Percentiles rank a stretch among this genome's conserved stretches.
Conservation (phyloP, 2,797 vertebrate genomes). For the Chloroceryle inda region DNA sequence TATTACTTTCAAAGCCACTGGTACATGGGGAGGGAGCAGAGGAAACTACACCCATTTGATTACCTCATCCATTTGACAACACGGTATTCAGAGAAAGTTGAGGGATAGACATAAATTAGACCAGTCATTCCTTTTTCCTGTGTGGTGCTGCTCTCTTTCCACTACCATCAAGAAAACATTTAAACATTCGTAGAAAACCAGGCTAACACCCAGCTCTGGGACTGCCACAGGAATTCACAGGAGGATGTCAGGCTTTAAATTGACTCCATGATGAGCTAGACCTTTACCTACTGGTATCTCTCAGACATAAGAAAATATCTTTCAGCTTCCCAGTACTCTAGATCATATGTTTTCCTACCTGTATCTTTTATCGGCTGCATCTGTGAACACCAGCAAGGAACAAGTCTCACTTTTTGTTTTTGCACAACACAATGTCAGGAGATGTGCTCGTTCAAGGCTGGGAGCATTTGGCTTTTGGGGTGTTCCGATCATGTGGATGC, state of each 20-base stretch:
- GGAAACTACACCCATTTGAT: slow-evolving; percentile 44
- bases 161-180: neutral
- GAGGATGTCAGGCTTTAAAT: neutral
- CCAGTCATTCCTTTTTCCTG: slow-evolving; percentile 38
- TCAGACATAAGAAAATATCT: neutral
- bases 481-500: neutral
- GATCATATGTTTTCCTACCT: neutral
- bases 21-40: neutral
- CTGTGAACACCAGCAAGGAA: neutral
- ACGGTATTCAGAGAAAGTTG: neutral
- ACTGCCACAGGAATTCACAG: neutral
- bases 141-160: accelerated
- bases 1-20: neutral
- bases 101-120: neutral
- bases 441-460: neutral
- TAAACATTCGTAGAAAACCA: slow-evolving; percentile 2
- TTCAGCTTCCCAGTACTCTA: neutral
- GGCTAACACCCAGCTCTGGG: neutral
- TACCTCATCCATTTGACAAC: neutral
- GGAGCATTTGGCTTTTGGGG: neutral
- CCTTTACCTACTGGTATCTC: neutral
- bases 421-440: neutral
- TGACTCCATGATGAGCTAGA: accelerated
- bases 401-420: neutral
- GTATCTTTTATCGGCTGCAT: neutral